Conservation (phyloP, 2,888 invertebrate species). For the Yponomeuta cagnagella region DNA sequence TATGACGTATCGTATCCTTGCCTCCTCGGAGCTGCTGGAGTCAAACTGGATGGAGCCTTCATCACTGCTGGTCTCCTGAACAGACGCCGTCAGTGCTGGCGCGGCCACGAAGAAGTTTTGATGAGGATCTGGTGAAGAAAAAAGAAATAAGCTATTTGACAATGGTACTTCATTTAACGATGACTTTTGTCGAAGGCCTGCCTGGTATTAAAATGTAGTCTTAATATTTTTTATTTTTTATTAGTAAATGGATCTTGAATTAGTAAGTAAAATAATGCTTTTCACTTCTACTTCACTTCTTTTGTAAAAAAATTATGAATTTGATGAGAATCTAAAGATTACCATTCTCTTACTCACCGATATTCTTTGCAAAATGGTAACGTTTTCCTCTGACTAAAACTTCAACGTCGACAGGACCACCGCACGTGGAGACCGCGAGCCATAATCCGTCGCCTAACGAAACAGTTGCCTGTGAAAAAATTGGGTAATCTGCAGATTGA, state of each 20-base stretch:
- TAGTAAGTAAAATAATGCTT: too few relatives aligned
- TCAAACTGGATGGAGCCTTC: constrained; percentile 63
- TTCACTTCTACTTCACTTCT: too few relatives aligned
- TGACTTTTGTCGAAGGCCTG: not conserved
- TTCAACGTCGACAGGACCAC: constrained; percentile 60
- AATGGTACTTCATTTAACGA: not conserved
- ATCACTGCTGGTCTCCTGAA: constrained; percentile 65
- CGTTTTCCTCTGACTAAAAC: constrained; percentile 54
- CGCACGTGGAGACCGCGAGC: constrained; percentile 53
- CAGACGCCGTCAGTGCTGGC: constrained; percentile 38
- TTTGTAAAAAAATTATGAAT: too few relatives aligned
- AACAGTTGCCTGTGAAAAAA: constrained; percentile 37
- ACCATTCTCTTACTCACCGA: constrained; percentile 36
- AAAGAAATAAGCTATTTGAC: not conserved
- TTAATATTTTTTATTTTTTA: not conserved
- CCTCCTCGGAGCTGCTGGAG: constrained; percentile 60
- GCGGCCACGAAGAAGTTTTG: constrained; percentile 58
- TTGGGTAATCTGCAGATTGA: not conserved
- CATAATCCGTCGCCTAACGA: constrained; percentile 51
- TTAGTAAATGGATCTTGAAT: too few relatives aligned
- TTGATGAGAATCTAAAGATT: too few relatives aligned
- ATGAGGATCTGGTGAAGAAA: constrained; percentile 42
- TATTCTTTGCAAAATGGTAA: constrained; percentile 46
- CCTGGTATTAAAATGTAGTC: not conserved
- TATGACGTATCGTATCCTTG: constrained; percentile 56